These are phyloP conservation scores for Drosophila barbarae DNA, from an alignment of 2,888 invertebrate species.

Conservation along the genomic window DNA sequence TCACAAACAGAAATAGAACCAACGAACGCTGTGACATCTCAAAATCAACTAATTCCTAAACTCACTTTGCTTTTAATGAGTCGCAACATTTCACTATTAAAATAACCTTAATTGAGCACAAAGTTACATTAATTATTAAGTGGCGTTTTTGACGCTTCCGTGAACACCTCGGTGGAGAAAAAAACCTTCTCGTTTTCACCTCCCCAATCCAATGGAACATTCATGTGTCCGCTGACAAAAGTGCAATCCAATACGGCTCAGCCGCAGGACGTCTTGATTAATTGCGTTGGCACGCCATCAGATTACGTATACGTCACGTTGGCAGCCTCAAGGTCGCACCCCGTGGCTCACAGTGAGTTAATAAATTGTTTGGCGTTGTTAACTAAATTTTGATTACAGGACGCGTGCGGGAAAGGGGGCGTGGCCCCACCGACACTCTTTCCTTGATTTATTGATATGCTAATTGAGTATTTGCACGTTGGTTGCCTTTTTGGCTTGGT, in stretches of 20 bases:
- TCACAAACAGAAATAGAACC: slow-evolving; percentile 3
- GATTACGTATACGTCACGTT: slow-evolving; percentile 53
- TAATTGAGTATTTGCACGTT: slow-evolving; percentile 73
- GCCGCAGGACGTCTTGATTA: slow-evolving; percentile 60
- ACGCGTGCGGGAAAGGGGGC: neutral
- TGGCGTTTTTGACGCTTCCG: slow-evolving; percentile 19
- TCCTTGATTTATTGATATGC: slow-evolving; percentile 75
- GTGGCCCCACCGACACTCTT: slow-evolving; percentile 48
- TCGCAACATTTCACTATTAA: slow-evolving; percentile 54
- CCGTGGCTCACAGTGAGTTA: slow-evolving; percentile 44
- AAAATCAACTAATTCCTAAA: neutral
- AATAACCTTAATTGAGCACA: slow-evolving; percentile 50
- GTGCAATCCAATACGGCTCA: slow-evolving; percentile 33
- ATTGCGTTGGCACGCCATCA: slow-evolving; percentile 65
- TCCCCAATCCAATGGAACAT: neutral
- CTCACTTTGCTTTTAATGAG: slow-evolving; percentile 12
- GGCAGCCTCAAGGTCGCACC: slow-evolving; percentile 24
- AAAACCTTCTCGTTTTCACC: neutral
- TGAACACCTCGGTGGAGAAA: slow-evolving; percentile 16
- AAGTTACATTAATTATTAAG: slow-evolving; percentile 19
- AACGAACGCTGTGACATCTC: slow-evolving; percentile 6
- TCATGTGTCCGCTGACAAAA: slow-evolving; percentile 21
- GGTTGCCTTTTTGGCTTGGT: slow-evolving; percentile 26
- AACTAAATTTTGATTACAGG: slow-evolving; percentile 68
- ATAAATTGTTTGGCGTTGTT: slow-evolving; percentile 72